Evolutionary conservation across 37 sponge, comb jelly and placozoan genomes (phyloP), one percentile per base, ranked within the genome.

Genomic region (Theonella swinhoei): DNA sequence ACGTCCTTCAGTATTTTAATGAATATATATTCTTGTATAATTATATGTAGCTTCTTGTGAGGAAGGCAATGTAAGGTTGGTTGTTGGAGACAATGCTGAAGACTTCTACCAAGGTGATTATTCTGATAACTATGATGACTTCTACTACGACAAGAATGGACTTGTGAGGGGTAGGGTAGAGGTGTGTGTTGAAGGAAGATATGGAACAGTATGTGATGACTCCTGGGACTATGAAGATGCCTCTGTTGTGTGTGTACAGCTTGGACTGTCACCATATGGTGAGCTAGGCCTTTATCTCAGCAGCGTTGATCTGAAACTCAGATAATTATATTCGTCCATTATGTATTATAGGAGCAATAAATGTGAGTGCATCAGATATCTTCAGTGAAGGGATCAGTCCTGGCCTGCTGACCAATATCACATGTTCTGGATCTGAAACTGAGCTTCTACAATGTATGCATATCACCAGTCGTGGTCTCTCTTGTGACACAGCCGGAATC

Each of bases 221-320:
- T 47, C 1, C 40, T 85, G 85, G 85, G 66, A 77, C 31, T 35
- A 85, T 62, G 36, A 4, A 43, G 85, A 60, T 59, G 85, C 85
- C 24, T 77, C 85, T 47, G 85, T 85, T 3, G 78, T 62, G 31
- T 85, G 85, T 24, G 29, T 62, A 61, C 85, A 85, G 33, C 63
- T 85, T 38, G 72, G 72, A 24, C 77, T 78, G 28, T 85, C 85
- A 30, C 78, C 66, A 34, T 70, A 85, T 85, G 85, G 85, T 85
- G 40, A 38, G 39, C n/a, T n/a, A n/a, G n/a, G n/a, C n/a, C n/a
- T n/a, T n/a, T n/a, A n/a, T n/a, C n/a, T 47, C 14, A 14, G 14
- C 54, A 17, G 54, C 54, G 54, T 47, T 17, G 54, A 47, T 17
- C 54, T 17, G 14, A 47, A 14, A 17, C 14, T 47, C 7, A 14